A percentile compares a stretch with the other conserved stretches of the same genome.
Evolutionary conservation across 2,797 vertebrate species (phyloP).

Genomic region (Pristis pectinata): DNA sequence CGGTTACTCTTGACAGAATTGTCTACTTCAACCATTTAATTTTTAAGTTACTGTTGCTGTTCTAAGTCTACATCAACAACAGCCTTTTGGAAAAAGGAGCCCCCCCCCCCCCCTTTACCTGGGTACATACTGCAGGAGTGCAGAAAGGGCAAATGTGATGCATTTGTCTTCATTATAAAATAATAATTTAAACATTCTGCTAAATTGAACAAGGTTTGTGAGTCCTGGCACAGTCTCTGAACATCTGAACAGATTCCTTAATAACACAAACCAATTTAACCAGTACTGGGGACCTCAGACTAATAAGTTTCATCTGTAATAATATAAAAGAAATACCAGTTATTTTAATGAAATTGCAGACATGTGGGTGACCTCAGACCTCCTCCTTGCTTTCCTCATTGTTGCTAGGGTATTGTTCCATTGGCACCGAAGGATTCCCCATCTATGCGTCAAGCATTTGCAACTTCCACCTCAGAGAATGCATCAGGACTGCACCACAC

Average conservation of each 20-base stretch:
- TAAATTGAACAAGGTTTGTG: background rate
- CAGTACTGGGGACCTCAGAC: background rate
- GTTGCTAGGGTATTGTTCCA: background rate
- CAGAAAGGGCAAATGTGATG: background rate
- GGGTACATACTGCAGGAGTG: background rate
- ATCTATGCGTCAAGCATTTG: too few relatives aligned
- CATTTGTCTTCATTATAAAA: conserved; percentile 25
- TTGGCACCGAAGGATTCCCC: background rate
- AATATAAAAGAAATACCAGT: conserved; percentile 30
- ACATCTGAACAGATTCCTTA: conserved; percentile 1
- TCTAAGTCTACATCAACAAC: too few relatives aligned
- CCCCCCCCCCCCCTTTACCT: background rate
- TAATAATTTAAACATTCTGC: background rate
- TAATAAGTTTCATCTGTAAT: conserved; percentile 35
- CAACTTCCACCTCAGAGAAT: too few relatives aligned
- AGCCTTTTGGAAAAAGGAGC: too few relatives aligned
- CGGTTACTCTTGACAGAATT: too few relatives aligned
- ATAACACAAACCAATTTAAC: conserved; percentile 19
- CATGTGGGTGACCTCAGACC: conserved; percentile 11
- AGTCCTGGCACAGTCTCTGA: background rate
- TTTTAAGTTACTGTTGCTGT: too few relatives aligned
- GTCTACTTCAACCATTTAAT: too few relatives aligned
- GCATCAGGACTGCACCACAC: too few relatives aligned
- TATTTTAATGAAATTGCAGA: conserved; percentile 31
- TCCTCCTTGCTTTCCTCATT: background rate